Evolutionary conservation across 1,140 invertebrate species (phyloP).

Genomic region (Tetramorium parvispinum): DNA sequence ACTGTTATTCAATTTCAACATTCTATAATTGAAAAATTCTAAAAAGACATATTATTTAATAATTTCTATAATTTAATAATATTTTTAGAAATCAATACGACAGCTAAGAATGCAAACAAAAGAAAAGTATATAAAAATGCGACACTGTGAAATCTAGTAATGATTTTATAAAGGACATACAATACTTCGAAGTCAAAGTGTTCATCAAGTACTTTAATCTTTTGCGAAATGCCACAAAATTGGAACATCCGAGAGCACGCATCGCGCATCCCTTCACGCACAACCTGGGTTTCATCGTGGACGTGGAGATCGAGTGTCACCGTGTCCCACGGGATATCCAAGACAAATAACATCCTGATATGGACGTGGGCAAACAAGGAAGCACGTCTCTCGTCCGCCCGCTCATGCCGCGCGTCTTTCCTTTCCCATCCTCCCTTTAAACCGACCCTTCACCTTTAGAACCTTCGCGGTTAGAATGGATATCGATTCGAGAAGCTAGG

Average conservation of each 20-base stretch:
- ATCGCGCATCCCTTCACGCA: conserved; percentile 5
- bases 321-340: conserved; percentile 66
- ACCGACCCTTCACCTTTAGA: conserved; percentile 28
- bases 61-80: neutral
- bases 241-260: neutral
- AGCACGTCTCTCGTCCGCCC: conserved; percentile 10
- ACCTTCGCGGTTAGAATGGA: conserved; percentile 30
- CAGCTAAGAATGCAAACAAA: neutral
- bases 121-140: neutral
- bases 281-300: neutral
- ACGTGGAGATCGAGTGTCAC: conserved; percentile 28
- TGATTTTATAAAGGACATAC: neutral
- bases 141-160: neutral
- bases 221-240: neutral
- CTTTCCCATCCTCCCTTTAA: conserved; percentile 58
- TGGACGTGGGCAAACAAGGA: conserved; percentile 73
- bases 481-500: conserved; percentile 60
- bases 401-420: neutral
- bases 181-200: neutral
- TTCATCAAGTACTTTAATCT: neutral
- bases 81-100: neutral
- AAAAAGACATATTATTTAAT: neutral
- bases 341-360: conserved; percentile 75
- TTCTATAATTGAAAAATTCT: neutral
- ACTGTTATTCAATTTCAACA: neutral